These are phyloP conservation scores for Rhodinocichla rosea DNA, from an alignment of 2,113 vertebrate species.

Conservation along the genomic window DNA sequence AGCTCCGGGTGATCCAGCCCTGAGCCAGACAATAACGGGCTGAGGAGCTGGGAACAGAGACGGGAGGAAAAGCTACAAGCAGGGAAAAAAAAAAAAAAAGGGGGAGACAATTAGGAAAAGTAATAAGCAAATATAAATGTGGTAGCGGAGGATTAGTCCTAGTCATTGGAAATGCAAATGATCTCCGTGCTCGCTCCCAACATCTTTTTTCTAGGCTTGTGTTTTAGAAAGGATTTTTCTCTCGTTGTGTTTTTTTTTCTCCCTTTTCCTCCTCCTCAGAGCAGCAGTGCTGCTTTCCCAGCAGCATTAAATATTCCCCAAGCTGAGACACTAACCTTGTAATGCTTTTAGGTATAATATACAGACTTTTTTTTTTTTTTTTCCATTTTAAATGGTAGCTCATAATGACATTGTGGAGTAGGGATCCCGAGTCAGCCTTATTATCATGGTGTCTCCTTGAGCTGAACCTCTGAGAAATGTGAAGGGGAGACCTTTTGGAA, in stretches of 20 bases:
- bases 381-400: slow-evolving; percentile 69
- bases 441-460: slow-evolving; percentile 76
- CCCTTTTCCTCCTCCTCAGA: neutral
- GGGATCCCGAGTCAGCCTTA: slow-evolving; percentile 67
- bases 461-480: slow-evolving; percentile 69
- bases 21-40: neutral
- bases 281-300: neutral
- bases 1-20: neutral
- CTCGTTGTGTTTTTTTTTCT: neutral
- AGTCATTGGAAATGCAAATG: slow-evolving; percentile 63
- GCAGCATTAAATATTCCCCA: slow-evolving; percentile 36
- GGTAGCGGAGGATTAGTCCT: slow-evolving; percentile 27
- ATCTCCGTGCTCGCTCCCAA: neutral
- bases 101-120: slow-evolving; percentile 19
- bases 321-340: slow-evolving; percentile 71
- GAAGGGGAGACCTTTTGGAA: slow-evolving; percentile 72
- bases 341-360: slow-evolving; percentile 71
- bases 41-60: neutral
- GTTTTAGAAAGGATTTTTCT: slow-evolving; percentile 47
- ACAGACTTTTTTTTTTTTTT: slow-evolving; percentile 5
- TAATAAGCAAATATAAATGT: slow-evolving; percentile 32
- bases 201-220: neutral
- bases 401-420: slow-evolving; percentile 73
- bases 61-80: neutral
- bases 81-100: neutral